phyloP scores from a whole-genome alignment of 2,888 invertebrate species.

The Ischnura elegans region DNA sequence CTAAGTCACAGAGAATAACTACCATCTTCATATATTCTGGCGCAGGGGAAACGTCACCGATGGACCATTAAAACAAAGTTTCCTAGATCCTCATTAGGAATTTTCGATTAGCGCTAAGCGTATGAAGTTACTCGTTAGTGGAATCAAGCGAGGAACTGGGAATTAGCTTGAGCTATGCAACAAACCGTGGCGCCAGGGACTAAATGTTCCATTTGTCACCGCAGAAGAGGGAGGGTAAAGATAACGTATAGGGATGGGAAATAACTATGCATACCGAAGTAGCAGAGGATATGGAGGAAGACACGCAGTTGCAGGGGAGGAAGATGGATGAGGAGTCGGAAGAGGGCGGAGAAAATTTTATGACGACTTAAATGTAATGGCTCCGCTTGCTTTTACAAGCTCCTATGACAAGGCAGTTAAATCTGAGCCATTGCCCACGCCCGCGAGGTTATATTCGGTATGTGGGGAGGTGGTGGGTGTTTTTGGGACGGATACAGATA shows the following conservation, averaged over 20 bases:
- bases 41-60: too few species aligned
- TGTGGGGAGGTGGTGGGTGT: neutral
- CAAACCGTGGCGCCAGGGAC: neutral
- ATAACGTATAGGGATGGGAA: neutral
- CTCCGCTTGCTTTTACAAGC: slow-evolving; percentile 24
- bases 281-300: neutral
- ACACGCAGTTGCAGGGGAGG: neutral
- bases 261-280: neutral
- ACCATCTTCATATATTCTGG: too few species aligned
- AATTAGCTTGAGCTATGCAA: neutral
- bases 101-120: too few species aligned
- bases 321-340: neutral
- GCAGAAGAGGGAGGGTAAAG: neutral
- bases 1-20: too few species aligned
- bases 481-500: neutral
- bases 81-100: too few species aligned
- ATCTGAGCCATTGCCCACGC: slow-evolving; percentile 25
- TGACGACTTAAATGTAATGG: slow-evolving; percentile 10
- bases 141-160: neutral
- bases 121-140: too few species aligned
- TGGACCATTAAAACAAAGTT: too few species aligned
- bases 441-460: neutral
- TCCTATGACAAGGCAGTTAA: slow-evolving; percentile 31
- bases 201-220: neutral
- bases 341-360: neutral